phyloP scores from a whole-genome alignment of 2,113 vertebrate species.

The Clupea harengus region DNA sequence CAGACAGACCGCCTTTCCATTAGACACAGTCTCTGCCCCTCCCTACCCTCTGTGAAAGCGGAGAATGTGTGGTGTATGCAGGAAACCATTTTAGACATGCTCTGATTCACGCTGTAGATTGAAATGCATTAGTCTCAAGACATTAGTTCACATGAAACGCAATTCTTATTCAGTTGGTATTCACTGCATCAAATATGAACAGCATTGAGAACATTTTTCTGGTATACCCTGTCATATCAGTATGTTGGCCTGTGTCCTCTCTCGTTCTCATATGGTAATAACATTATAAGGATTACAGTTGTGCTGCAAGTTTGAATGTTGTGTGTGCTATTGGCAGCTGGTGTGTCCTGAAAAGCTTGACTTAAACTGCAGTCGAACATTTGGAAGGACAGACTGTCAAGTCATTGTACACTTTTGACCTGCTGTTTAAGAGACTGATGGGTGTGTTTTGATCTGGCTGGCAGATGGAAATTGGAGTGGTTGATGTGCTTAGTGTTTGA shows the following conservation, averaged over 20 bases:
- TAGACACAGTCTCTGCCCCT: neutral
- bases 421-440: neutral
- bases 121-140: conserved; percentile 16
- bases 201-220: neutral
- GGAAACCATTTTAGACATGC: conserved; percentile 6
- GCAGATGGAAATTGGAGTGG: neutral
- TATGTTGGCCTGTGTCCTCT: neutral
- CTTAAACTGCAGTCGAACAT: neutral
- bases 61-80: conserved; percentile 4
- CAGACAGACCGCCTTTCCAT: neutral
- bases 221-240: neutral
- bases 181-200: neutral
- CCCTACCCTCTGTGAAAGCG: neutral
- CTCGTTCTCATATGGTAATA: neutral
- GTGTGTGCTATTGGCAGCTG: neutral
- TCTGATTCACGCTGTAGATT: neutral
- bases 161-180: neutral
- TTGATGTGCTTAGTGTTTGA: neutral
- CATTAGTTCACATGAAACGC: conserved; percentile 8
- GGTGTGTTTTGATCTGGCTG: neutral
- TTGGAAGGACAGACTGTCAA: neutral
- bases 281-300: neutral
- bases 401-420: neutral
- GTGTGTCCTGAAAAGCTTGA: neutral
- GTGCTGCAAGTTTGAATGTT: neutral